phyloP scores from a whole-genome alignment of 2,113 vertebrate species.

The Sterrhoptilus dennistouni region DNA sequence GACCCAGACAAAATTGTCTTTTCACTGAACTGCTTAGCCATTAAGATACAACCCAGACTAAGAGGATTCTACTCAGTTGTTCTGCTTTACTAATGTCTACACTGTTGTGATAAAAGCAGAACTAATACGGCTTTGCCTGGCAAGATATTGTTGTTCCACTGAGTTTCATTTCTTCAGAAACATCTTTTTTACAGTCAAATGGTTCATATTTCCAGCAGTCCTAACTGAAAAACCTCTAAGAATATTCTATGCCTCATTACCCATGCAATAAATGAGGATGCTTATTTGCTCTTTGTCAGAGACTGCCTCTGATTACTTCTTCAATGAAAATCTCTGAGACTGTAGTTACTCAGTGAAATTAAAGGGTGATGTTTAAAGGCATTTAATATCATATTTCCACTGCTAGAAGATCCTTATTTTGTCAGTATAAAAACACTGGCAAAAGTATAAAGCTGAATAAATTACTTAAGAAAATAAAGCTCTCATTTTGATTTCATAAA shows the following conservation, averaged over 20 bases:
- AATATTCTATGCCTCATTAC: neutral
- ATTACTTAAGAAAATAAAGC: neutral
- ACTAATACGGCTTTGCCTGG: neutral
- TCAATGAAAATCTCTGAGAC: neutral
- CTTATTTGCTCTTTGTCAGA: neutral
- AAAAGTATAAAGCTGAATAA: neutral
- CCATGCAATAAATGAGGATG: neutral
- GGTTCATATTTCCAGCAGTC: neutral
- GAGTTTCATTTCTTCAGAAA: neutral
- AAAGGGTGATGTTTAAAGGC: neutral
- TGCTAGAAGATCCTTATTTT: neutral
- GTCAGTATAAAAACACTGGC: neutral
- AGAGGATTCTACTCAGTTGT: neutral
- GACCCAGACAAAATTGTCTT: neutral
- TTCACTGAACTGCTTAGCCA: neutral
- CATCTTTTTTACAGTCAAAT: neutral
- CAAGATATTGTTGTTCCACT: neutral
- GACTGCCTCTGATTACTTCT: neutral
- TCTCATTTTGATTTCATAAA: neutral
- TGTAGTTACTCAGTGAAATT: neutral
- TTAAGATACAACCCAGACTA: neutral
- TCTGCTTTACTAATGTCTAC: neutral
- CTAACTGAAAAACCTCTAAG: neutral
- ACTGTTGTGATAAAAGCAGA: neutral
- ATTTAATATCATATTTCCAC: neutral